phyloP scores from a whole-genome alignment of 1,140 invertebrate species.

The Cyphomyrmex costatus region DNA sequence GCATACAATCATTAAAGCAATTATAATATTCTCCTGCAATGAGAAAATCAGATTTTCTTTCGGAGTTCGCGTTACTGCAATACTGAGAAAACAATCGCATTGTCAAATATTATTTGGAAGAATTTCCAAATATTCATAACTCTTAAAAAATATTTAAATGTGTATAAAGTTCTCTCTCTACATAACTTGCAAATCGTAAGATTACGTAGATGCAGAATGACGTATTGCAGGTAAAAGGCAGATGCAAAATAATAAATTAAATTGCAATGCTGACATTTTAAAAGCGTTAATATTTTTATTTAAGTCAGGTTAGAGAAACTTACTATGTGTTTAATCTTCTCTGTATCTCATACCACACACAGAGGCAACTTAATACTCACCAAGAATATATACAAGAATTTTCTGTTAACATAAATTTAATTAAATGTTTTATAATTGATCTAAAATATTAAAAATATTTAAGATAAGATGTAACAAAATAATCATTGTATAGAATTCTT shows the following conservation, averaged over 20 bases:
- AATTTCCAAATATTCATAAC: background rate
- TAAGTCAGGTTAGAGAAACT: no score
- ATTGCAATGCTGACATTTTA: no score
- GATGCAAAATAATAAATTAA: no score
- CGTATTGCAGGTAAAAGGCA: no score
- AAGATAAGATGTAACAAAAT: background rate
- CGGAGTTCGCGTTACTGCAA: no score
- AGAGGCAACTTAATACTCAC: no score
- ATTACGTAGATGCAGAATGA: no score
- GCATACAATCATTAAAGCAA: slow-evolving; percentile 9
- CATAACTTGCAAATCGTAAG: no score
- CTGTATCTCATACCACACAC: no score
- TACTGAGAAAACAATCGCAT: background rate
- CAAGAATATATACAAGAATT: background rate
- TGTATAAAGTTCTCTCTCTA: background rate
- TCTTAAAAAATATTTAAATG: background rate
- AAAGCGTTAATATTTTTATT: no score
- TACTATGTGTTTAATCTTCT: no score
- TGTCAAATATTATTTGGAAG: background rate
- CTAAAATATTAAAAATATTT: background rate
- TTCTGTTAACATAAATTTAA: background rate
- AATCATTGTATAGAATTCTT: background rate
- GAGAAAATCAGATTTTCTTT: background rate
- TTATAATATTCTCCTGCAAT: background rate
- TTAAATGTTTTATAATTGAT: background rate